phyloP scores from a whole-genome alignment of 2,113 vertebrate genomes.

The Onychostruthus taczanowskii region DNA sequence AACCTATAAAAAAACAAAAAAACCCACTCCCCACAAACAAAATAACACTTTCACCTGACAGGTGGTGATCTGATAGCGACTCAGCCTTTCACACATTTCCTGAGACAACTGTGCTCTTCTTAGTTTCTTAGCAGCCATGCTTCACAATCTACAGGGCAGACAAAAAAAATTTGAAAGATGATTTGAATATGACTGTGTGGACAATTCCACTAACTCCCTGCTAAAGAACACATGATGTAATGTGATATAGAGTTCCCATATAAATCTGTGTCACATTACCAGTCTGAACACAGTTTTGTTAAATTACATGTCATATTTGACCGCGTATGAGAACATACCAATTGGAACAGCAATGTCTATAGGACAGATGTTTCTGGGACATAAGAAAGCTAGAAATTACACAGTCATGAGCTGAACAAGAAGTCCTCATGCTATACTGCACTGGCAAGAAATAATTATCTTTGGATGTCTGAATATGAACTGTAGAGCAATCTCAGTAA shows the following conservation, averaged over 20 bases:
- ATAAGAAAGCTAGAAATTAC: not conserved
- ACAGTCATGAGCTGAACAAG: not conserved
- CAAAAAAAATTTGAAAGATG: not conserved
- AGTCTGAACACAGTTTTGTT: not conserved
- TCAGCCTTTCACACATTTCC: constrained; percentile 78
- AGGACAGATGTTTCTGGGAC: not conserved
- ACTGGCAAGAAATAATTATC: not conserved
- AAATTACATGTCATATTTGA: not conserved
- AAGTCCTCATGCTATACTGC: not conserved
- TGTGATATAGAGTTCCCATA: accelerated
- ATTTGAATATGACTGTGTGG: not conserved
- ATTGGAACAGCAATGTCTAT: not conserved
- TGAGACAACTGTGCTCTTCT: constrained; percentile 74
- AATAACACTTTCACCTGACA: constrained; percentile 72
- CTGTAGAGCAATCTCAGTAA: not conserved
- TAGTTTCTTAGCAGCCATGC: constrained; percentile 79
- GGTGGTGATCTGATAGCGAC: constrained; percentile 75
- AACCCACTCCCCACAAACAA: not conserved
- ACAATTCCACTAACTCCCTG: not conserved
- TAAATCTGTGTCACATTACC: not conserved
- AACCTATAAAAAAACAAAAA: not conserved
- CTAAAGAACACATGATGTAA: not conserved
- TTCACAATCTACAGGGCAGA: not conserved
- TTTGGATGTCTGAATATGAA: not conserved
- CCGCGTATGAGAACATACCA: not conserved